phyloP scores from a whole-genome alignment of 2,888 invertebrate genomes.

The Cistogaster globosa region DNA sequence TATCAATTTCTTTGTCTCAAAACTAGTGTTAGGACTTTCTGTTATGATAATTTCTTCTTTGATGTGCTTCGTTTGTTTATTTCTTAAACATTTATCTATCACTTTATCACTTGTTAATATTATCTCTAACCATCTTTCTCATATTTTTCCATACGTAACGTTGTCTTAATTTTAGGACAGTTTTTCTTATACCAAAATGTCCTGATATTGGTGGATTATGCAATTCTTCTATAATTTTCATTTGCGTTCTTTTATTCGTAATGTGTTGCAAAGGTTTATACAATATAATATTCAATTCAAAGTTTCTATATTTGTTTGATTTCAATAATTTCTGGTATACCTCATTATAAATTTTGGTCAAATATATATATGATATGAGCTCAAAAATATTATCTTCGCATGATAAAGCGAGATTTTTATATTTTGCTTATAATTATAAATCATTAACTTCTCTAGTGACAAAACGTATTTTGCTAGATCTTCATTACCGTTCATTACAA shows the following conservation, averaged over 20 bases:
- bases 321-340: no score
- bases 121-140: constrained; percentile 58
- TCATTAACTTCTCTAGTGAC: constrained; percentile 76
- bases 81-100: constrained; percentile 43
- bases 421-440: no score
- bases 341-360: constrained; percentile 83
- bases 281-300: neutral
- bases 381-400: no score
- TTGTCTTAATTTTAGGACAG: constrained; percentile 22
- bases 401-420: no score
- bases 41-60: constrained; percentile 55
- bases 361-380: neutral
- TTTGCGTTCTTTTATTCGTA: constrained; percentile 6
- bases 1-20: constrained; percentile 36
- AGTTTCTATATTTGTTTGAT: no score
- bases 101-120: constrained; percentile 58
- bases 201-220: constrained; percentile 53
- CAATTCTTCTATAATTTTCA: constrained; percentile 47
- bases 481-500: constrained; percentile 6
- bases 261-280: constrained; percentile 1
- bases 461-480: constrained; percentile 88
- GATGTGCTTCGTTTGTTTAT: constrained; percentile 32
- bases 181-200: constrained; percentile 31
- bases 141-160: constrained; percentile 60
- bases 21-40: constrained; percentile 53